phyloP scores from a whole-genome alignment of 2,797 vertebrate species.

The Myotis daubentonii region DNA sequence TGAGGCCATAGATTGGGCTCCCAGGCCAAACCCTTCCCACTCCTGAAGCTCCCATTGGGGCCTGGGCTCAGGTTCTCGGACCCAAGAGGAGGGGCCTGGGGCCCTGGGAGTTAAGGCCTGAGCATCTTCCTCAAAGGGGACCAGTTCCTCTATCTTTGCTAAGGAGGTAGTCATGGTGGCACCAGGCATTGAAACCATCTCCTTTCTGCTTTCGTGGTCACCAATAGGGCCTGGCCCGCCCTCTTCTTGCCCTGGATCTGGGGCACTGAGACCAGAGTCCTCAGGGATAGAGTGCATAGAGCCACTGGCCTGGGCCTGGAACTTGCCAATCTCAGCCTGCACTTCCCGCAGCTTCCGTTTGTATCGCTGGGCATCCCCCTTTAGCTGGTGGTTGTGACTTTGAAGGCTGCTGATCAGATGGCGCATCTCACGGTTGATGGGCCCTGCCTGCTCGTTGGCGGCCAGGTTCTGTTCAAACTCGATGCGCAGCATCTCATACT shows the following conservation, averaged over 20 bases:
- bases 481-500: constrained; percentile 97
- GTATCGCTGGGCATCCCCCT: constrained; percentile 95
- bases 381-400: constrained; percentile 96
- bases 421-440: constrained; percentile 97
- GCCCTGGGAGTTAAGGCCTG: constrained; percentile 57
- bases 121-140: constrained; percentile 75
- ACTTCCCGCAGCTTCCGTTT: constrained; percentile 95
- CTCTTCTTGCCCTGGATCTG: constrained; percentile 84
- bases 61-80: constrained; percentile 81
- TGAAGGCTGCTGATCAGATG: constrained; percentile 96
- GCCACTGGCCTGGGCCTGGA: constrained; percentile 88
- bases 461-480: constrained; percentile 98
- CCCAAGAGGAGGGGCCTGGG: constrained; percentile 65
- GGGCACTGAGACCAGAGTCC: constrained; percentile 70
- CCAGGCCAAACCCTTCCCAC: constrained; percentile 86
- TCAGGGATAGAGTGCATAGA: constrained; percentile 63
- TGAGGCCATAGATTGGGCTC: constrained; percentile 59
- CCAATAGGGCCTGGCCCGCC: constrained; percentile 53
- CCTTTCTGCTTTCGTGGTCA: constrained; percentile 83
- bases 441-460: constrained; percentile 97
- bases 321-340: constrained; percentile 94
- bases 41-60: constrained; percentile 88
- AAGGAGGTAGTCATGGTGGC: neutral
- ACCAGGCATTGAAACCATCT: constrained; percentile 47
- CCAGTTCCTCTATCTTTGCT: constrained; percentile 79